Evolutionary conservation across 2,888 invertebrate genomes (phyloP), one percentile per base, ranked within the genome.

Genomic region (Gari tellinella): DNA sequence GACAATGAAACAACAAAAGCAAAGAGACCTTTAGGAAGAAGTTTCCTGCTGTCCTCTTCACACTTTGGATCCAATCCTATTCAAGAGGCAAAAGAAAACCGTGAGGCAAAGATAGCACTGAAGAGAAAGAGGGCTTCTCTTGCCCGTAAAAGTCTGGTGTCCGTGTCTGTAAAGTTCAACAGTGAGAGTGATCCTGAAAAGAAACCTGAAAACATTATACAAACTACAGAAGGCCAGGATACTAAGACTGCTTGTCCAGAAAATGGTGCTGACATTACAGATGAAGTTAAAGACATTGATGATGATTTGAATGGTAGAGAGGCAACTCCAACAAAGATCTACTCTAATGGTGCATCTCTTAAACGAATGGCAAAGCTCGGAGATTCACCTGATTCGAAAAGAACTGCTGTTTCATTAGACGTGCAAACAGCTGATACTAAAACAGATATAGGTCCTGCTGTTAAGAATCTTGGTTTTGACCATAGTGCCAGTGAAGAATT

Each of bases 351-450:
- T 15, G 19, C 37, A n/a, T 58, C 73, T 12, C 43, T 77, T 2
- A 86, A 86, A 63, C 75, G 86, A 41, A 77, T 82, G 74, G 80
- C 85, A 31, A 80, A 83, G 49, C 26, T 79, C 23, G 85, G 86
- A 0, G 49, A 70, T 23, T 85, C 85, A 8, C 86, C 86, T 8
- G 72, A 51, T 2, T 61, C 84, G 4, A 86, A 86, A 55, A 73
- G 83, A 49, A 58, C 53, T 12, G 38, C 37, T 14, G 23, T 38
- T 37, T 31, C 53, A 21, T 48, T 63, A 4, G 19, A 48, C 37
- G 19, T 23, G 23, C n/a, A 21, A 25, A 23, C 0, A 14, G 1
- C 4, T 23, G 41, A 23, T 21, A 19, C 10, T 38, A 52, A 17
- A 52, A 21, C 14, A 14, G 49, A 23, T 10, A 5, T 2, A n/a